Evolutionary conservation across 1,140 invertebrate genomes (phyloP).

Genomic region (Eumaeus atala): DNA sequence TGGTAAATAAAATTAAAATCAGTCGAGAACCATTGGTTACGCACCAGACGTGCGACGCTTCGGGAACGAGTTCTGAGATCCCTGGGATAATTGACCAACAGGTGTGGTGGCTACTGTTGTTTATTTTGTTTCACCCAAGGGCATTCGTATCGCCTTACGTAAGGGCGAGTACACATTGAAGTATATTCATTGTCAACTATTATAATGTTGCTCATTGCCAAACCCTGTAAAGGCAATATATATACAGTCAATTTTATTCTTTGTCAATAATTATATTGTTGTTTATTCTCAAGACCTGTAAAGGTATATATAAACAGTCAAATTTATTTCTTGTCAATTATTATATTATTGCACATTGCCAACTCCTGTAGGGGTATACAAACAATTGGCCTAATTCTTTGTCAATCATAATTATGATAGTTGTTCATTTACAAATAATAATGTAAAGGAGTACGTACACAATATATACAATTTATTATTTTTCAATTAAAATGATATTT

Average conservation of each 20-base stretch:
- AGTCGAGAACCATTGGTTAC: conserved; percentile 15
- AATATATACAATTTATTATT: too few relatives aligned
- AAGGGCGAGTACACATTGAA: not conserved
- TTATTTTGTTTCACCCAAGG: conserved; percentile 38
- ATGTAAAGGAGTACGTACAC: too few relatives aligned
- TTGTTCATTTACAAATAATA: too few relatives aligned
- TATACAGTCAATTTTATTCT: not conserved
- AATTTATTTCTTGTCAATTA: too few relatives aligned
- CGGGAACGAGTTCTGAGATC: conserved; percentile 20
- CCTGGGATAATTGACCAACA: conserved; percentile 54
- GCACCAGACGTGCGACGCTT: not conserved
- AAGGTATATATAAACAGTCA: too few relatives aligned
- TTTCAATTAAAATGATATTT: too few relatives aligned
- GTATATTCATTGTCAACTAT: not conserved
- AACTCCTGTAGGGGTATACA: too few relatives aligned
- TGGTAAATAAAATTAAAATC: not conserved
- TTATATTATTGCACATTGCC: too few relatives aligned
- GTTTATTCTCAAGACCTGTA: too few relatives aligned
- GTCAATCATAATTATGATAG: too few relatives aligned
- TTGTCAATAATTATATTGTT: too few relatives aligned
- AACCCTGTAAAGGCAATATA: not conserved
- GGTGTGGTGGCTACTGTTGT: conserved; percentile 41
- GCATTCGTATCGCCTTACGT: conserved; percentile 9
- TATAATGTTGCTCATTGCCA: not conserved
- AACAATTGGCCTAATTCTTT: too few relatives aligned